Conservation (phyloP, 2,888 invertebrate species). For the Trissolcus brochymenae region DNA sequence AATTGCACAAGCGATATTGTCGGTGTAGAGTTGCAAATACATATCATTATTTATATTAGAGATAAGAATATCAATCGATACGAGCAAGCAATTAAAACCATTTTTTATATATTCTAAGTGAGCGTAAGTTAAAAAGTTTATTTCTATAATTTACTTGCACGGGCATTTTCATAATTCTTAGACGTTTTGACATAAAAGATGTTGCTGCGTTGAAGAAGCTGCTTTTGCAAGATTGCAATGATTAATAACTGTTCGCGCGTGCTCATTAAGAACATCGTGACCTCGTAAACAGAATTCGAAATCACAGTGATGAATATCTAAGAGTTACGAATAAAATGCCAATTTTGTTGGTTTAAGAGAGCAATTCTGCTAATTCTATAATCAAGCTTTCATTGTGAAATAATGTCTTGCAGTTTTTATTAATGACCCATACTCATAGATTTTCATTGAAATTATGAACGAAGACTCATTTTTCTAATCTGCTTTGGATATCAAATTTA, state of each 20-base stretch:
- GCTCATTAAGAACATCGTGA: conserved; percentile 37
- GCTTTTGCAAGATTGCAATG: conserved; percentile 31
- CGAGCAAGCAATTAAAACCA: conserved; percentile 13
- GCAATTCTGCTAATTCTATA: too few relatives aligned
- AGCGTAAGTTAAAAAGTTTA: conserved; percentile 4
- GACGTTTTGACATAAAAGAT: conserved; percentile 22
- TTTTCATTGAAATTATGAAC: too few relatives aligned
- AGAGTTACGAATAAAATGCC: too few relatives aligned
- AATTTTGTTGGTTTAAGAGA: too few relatives aligned
- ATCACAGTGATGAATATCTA: conserved; percentile 49
- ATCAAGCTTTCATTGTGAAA: too few relatives aligned
- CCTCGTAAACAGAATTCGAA: conserved; percentile 47
- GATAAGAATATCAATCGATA: conserved; percentile 13
- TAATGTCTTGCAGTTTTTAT: too few relatives aligned
- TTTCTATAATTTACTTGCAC: conserved; percentile 16
- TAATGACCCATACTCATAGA: too few relatives aligned
- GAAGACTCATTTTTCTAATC: too few relatives aligned
- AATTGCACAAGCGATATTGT: conserved; percentile 18
- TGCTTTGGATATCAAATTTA: too few relatives aligned
- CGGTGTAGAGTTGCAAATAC: neutral
- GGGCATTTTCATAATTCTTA: neutral
- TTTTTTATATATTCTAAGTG: neutral
- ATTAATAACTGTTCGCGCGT: conserved; percentile 18
- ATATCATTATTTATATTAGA: conserved; percentile 21
- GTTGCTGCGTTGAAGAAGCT: conserved; percentile 34